A percentile compares a stretch with the other conserved stretches of the same genome.
Evolutionary conservation across 2,113 vertebrate species (phyloP).

Genomic region (Amphiprion ocellaris): DNA sequence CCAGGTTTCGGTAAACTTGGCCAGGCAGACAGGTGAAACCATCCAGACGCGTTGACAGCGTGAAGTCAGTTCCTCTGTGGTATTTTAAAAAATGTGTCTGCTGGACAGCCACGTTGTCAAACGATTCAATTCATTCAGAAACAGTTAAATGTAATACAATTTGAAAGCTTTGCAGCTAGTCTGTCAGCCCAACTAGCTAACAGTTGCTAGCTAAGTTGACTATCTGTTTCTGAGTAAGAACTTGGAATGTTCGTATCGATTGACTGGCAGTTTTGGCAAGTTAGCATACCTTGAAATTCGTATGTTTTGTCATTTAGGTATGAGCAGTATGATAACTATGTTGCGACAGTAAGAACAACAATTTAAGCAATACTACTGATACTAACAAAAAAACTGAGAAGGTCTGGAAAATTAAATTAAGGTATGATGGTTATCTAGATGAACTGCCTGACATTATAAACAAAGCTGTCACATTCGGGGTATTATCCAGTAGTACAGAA

Average conservation of each 20-base stretch:
- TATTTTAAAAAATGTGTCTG: background rate
- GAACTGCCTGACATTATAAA: background rate
- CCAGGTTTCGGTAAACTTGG: constrained; percentile 64
- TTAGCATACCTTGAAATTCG: background rate
- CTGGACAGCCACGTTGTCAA: background rate
- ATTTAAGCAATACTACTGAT: too few species aligned
- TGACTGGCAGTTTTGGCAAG: background rate
- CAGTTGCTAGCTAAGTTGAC: constrained; percentile 25
- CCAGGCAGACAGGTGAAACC: constrained; percentile 60
- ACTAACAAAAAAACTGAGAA: background rate
- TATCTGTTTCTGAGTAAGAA: constrained; percentile 13
- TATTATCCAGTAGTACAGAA: background rate
- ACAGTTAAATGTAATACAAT: background rate
- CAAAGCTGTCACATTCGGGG: background rate
- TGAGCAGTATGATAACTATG: background rate
- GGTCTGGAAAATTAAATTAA: background rate
- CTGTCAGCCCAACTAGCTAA: constrained; percentile 39
- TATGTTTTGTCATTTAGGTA: background rate
- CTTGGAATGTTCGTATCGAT: background rate
- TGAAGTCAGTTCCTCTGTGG: background rate
- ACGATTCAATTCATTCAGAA: background rate
- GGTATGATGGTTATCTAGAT: background rate
- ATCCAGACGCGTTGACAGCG: constrained; percentile 36
- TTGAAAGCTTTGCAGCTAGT: constrained; percentile 27
- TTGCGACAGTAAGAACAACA: background rate